Evolutionary conservation across 2,888 invertebrate species (phyloP).

Genomic region (Odontocolon sp.): DNA sequence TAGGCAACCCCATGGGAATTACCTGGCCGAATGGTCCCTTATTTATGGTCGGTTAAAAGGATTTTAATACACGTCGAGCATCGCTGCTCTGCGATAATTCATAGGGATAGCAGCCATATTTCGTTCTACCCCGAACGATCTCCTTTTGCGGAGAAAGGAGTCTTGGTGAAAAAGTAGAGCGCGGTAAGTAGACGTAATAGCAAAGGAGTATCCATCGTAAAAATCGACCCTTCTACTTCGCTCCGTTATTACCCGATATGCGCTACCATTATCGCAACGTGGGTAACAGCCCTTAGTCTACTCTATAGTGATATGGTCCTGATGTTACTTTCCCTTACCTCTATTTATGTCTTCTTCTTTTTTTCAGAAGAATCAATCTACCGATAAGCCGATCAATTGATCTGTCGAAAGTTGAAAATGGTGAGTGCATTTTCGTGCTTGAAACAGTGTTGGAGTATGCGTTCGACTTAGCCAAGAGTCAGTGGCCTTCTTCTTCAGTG

Average conservation of each 20-base stretch:
- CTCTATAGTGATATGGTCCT: background rate
- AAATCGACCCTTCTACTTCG: slow-evolving; percentile 42
- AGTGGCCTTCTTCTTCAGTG: background rate
- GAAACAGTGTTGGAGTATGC: background rate
- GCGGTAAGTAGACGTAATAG: slow-evolving; percentile 48
- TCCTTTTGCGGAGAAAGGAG: background rate
- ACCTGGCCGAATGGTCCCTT: slow-evolving; percentile 67
- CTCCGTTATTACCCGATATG: slow-evolving; percentile 12
- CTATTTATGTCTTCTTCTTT: background rate
- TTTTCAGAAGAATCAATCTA: background rate
- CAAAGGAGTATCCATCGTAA: slow-evolving; percentile 45
- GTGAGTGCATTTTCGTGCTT: slow-evolving; percentile 39
- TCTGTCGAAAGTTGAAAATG: background rate
- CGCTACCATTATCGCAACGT: slow-evolving; percentile 15
- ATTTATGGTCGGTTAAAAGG: slow-evolving; percentile 77
- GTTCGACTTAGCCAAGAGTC: slow-evolving; percentile 12
- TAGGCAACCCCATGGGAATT: slow-evolving; percentile 63
- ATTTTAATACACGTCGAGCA: slow-evolving; percentile 74
- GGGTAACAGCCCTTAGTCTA: background rate
- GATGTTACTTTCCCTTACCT: background rate
- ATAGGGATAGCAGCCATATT: slow-evolving; percentile 69
- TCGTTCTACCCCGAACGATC: slow-evolving; percentile 56
- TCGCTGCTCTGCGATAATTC: slow-evolving; percentile 68
- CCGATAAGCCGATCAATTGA: slow-evolving; percentile 18
- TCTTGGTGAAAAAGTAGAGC: slow-evolving; percentile 14